Conservation (phyloP, 1,140 invertebrate genomes). For the Pectinophora gossypiella region DNA sequence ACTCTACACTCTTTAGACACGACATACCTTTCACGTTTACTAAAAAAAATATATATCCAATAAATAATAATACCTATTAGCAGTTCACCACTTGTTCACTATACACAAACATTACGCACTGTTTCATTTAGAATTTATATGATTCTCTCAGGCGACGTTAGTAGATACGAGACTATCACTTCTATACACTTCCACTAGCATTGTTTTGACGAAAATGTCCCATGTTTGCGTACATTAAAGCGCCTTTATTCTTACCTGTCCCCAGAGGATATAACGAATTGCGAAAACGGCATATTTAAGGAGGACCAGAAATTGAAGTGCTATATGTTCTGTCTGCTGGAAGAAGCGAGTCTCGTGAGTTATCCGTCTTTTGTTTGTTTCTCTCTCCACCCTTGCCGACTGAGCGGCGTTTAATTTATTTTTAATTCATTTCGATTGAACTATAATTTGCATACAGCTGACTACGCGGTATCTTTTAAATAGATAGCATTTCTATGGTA, state of each 20-base stretch:
- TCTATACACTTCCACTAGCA: constrained; percentile 13
- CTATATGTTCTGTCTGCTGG: constrained; percentile 74
- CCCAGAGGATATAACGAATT: constrained; percentile 73
- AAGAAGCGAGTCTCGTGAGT: constrained; percentile 72
- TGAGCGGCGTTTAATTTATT: constrained; percentile 29
- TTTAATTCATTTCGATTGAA: constrained; percentile 34
- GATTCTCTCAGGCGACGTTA: too few relatives aligned
- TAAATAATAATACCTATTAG: too few relatives aligned
- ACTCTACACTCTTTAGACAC: too few relatives aligned
- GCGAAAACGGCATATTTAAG: constrained; percentile 74
- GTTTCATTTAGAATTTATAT: too few relatives aligned
- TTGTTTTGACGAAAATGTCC: constrained; percentile 31
- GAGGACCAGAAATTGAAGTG: constrained; percentile 72
- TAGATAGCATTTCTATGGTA: too few relatives aligned
- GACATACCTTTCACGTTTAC: too few relatives aligned
- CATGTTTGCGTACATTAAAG: constrained; percentile 46
- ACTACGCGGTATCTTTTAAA: too few relatives aligned
- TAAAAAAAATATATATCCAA: too few relatives aligned
- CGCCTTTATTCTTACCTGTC: constrained; percentile 52
- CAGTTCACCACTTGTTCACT: too few relatives aligned
- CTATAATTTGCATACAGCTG: too few relatives aligned
- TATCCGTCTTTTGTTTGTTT: constrained; percentile 38
- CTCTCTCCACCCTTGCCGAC: constrained; percentile 23
- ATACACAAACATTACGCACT: too few relatives aligned
- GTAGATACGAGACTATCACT: too few relatives aligned